These are phyloP conservation scores for Lophotriccus pileatus DNA, from an alignment of 2,797 vertebrate species.

Conservation along the genomic window DNA sequence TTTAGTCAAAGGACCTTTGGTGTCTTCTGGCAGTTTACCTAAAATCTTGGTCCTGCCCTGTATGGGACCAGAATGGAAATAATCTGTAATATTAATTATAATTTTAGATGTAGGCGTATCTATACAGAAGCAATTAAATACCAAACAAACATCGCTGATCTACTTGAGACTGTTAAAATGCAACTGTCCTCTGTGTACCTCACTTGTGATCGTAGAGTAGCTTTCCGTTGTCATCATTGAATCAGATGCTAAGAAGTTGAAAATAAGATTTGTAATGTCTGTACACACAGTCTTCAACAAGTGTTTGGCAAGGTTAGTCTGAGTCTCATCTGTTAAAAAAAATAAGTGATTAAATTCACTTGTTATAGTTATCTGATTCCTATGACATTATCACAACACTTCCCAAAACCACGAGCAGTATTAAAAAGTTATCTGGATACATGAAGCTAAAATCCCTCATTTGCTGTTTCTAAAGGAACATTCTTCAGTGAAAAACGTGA, in stretches of 20 bases:
- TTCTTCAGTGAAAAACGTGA: not conserved
- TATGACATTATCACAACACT: not conserved
- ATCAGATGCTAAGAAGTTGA: slow-evolving; percentile 90
- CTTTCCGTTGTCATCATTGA: slow-evolving; percentile 89
- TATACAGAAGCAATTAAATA: not conserved
- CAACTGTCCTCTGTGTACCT: slow-evolving; percentile 73
- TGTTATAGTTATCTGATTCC: not conserved
- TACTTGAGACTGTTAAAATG: not conserved
- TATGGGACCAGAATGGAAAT: not conserved
- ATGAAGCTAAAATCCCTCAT: not conserved
- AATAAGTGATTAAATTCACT: not conserved
- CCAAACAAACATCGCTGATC: not conserved
- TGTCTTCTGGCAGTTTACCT: slow-evolving; percentile 88
- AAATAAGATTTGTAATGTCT: slow-evolving; percentile 90
- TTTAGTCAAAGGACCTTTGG: slow-evolving; percentile 85
- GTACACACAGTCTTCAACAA: slow-evolving; percentile 90
- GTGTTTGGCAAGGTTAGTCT: slow-evolving; percentile 85
- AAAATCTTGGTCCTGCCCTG: slow-evolving; percentile 92
- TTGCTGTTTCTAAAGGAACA: not conserved
- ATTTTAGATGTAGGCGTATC: not conserved
- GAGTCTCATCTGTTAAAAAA: slow-evolving; percentile 87
- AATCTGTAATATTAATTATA: not conserved
- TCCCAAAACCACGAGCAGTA: not conserved
- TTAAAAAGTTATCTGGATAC: not conserved
- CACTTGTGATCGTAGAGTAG: slow-evolving; percentile 82